Conservation (phyloP, 1,140 invertebrate species). For the Odontomachus brunneus region DNA sequence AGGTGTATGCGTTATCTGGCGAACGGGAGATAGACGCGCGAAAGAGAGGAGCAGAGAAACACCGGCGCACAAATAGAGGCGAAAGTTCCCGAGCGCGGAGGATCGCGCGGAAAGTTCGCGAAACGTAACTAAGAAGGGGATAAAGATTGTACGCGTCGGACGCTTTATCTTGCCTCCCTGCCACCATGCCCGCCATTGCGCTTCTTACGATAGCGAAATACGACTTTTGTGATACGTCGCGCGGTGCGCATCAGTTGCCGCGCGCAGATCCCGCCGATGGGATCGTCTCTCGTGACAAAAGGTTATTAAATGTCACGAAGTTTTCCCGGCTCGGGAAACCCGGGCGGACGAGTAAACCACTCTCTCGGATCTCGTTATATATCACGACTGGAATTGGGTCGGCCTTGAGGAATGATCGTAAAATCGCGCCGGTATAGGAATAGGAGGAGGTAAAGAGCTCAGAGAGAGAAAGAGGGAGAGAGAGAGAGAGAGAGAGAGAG, state of each 20-base stretch:
- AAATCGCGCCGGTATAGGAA: conserved; percentile 20
- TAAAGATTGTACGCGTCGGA: background rate
- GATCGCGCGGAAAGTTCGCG: background rate
- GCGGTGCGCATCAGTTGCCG: background rate
- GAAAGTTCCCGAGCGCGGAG: background rate
- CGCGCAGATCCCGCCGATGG: background rate
- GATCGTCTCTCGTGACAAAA: conserved; percentile 53
- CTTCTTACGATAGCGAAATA: conserved; percentile 31
- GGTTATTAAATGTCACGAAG: conserved; percentile 56
- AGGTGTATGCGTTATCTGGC: background rate
- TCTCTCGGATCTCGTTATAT: conserved; percentile 44
- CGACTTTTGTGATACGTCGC: background rate
- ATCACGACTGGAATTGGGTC: conserved; percentile 49
- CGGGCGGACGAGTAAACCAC: conserved; percentile 39
- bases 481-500: too few species aligned
- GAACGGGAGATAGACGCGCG: too few species aligned
- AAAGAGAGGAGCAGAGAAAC: background rate
- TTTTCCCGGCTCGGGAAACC: conserved; percentile 45
- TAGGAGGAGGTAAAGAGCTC: background rate
- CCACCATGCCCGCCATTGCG: background rate
- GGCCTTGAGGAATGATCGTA: conserved; percentile 30
- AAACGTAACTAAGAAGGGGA: conserved; percentile 15
- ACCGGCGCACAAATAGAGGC: background rate
- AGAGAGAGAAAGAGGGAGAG: background rate
- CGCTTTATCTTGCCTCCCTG: background rate